These are phyloP conservation scores for Erpornis zantholeuca DNA, from an alignment of 2,113 vertebrate genomes.

Conservation along the genomic window DNA sequence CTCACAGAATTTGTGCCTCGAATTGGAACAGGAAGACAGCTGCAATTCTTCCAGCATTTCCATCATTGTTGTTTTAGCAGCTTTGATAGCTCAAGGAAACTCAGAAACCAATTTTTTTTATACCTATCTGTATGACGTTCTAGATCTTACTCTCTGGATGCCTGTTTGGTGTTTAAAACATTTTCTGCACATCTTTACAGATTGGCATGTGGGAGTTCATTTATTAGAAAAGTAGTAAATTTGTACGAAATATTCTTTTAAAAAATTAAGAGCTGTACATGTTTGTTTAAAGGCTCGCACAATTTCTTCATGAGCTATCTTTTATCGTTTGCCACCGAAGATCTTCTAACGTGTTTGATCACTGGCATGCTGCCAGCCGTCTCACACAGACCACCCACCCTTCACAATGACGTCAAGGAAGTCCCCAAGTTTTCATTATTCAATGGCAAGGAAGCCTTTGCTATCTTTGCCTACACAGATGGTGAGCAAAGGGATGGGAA, in stretches of 20 bases:
- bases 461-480: constrained; percentile 45
- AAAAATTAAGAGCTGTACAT: not conserved
- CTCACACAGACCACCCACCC: constrained; percentile 37
- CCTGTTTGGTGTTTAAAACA: not conserved
- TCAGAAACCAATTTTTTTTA: not conserved
- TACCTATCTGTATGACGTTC: not conserved
- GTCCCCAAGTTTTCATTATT: constrained; percentile 12
- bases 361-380: not conserved
- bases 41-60: not conserved
- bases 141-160: not conserved
- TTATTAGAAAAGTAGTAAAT: not conserved
- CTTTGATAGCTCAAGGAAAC: not conserved
- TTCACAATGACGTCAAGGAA: constrained; percentile 42
- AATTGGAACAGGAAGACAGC: not conserved
- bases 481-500: constrained; percentile 15
- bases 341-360: not conserved
- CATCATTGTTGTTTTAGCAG: not conserved
- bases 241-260: not conserved
- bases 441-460: constrained; percentile 28
- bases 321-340: not conserved
- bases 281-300: not conserved
- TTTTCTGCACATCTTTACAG: not conserved
- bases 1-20: not conserved
- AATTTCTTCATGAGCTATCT: not conserved
- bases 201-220: accelerated